phyloP scores from a whole-genome alignment of 2,888 invertebrate species.

The Netelia inedita region DNA sequence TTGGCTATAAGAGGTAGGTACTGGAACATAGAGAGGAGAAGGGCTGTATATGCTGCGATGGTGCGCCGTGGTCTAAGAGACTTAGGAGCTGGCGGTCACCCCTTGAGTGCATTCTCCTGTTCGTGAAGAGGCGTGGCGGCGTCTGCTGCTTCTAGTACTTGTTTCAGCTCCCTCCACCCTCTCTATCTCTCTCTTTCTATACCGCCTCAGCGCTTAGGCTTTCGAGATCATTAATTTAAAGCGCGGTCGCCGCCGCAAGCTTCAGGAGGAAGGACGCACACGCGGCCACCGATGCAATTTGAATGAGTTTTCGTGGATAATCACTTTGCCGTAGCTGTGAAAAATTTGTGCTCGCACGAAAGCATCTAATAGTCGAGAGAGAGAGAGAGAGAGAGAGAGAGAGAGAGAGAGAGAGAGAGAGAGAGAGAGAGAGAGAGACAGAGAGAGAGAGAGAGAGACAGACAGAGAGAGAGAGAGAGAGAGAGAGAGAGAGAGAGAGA shows the following conservation, averaged over 20 bases:
- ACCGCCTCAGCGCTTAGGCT: conserved; percentile 80
- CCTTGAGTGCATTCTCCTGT: conserved; percentile 85
- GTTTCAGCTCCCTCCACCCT: conserved; percentile 39
- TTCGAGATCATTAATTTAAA: conserved; percentile 85
- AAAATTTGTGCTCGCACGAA: conserved; percentile 35
- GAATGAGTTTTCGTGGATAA: conserved; percentile 67
- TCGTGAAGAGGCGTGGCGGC: conserved; percentile 73
- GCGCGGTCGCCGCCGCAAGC: conserved; percentile 74
- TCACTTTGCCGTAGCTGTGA: conserved; percentile 40
- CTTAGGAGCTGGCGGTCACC: conserved; percentile 84
- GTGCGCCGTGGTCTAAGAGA: conserved; percentile 83
- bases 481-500: neutral
- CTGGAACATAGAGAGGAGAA: conserved; percentile 60
- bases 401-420: neutral
- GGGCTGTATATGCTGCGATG: conserved; percentile 70
- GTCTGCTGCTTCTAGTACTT: conserved; percentile 56
- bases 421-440: neutral
- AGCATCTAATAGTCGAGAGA: conserved; percentile 18
- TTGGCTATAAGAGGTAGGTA: conserved; percentile 29
- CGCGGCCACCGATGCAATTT: conserved; percentile 65
- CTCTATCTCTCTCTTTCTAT: conserved; percentile 22
- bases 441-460: conserved; percentile 14
- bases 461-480: conserved; percentile 4
- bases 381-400: conserved; percentile 18
- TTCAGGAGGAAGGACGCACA: conserved; percentile 34